Percentiles rank a stretch among this genome's conserved stretches.
phyloP scores from a whole-genome alignment of 2,113 vertebrate species.

The Heloderma charlesbogerti region DNA sequence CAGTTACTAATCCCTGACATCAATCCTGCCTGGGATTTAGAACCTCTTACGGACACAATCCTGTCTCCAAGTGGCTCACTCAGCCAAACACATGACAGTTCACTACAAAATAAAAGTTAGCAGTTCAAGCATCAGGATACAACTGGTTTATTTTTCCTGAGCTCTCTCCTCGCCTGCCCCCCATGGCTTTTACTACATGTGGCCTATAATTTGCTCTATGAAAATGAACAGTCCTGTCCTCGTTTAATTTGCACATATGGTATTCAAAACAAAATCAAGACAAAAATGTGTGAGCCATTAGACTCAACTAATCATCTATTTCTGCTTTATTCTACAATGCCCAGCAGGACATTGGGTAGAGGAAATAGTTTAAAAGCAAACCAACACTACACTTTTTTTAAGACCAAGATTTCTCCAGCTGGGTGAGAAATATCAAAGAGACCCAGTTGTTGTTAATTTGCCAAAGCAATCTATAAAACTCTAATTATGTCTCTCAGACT shows the following conservation, averaged over 20 bases:
- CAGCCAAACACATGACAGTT: background rate
- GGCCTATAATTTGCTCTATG: background rate
- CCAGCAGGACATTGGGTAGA: background rate
- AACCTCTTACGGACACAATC: background rate
- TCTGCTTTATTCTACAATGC: background rate
- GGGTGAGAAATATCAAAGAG: constrained; percentile 31
- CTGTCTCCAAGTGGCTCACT: background rate
- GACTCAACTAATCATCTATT: background rate
- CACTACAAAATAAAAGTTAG: background rate
- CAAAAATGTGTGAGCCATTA: background rate
- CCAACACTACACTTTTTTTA: constrained; percentile 36
- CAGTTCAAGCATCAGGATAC: background rate
- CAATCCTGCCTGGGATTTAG: background rate
- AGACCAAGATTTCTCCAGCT: constrained; percentile 37
- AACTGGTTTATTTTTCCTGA: background rate
- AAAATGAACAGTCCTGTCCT: background rate
- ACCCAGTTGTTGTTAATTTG: constrained; percentile 4
- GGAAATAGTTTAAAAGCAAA: background rate
- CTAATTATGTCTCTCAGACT: constrained; percentile 34
- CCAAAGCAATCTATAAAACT: constrained; percentile 45
- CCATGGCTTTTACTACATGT: background rate
- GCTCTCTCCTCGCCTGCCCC: too few species aligned
- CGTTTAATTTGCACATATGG: background rate
- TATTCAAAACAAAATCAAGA: background rate
- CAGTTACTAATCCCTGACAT: background rate